A percentile compares a stretch with the other conserved stretches of the same genome.
phyloP scores from a whole-genome alignment of 1,140 invertebrate species.

The Musca domestica region DNA sequence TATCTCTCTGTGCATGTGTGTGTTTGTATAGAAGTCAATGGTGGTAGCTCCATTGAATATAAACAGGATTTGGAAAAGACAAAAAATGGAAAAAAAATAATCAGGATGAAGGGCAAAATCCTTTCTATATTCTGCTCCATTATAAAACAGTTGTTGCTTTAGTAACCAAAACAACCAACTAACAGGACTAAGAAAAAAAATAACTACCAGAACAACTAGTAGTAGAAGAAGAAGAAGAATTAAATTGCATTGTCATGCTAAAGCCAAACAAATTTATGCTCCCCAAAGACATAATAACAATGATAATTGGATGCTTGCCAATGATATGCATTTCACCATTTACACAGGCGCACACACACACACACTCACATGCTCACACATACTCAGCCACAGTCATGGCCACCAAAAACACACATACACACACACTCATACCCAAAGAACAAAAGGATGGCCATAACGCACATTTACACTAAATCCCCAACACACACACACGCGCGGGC shows the following conservation, averaged over 20 bases:
- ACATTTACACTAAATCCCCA: not conserved
- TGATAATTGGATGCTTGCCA: constrained; percentile 18
- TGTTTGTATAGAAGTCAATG: not conserved
- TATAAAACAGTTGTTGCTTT: constrained; percentile 15
- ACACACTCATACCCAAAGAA: no score
- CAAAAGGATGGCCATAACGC: no score
- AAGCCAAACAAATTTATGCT: constrained; percentile 13
- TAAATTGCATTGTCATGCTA: constrained; percentile 20
- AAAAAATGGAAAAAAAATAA: not conserved
- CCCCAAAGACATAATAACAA: constrained; percentile 16
- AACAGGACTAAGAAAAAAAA: not conserved
- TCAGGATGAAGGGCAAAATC: not conserved
- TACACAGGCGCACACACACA: not conserved
- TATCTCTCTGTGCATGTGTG: not conserved
- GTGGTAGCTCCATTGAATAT: no score
- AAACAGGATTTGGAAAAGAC: no score
- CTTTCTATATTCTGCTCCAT: not conserved
- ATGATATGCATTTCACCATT: constrained; percentile 11
- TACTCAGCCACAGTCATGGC: not conserved
- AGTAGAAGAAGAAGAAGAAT: not conserved
- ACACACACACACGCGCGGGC: not conserved
- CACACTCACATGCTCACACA: not conserved
- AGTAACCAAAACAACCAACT: not conserved
- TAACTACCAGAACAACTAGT: not conserved
- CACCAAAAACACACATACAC: no score